Conservation (phyloP, 2,113 vertebrate species). For the Lanius ludovicianus region DNA sequence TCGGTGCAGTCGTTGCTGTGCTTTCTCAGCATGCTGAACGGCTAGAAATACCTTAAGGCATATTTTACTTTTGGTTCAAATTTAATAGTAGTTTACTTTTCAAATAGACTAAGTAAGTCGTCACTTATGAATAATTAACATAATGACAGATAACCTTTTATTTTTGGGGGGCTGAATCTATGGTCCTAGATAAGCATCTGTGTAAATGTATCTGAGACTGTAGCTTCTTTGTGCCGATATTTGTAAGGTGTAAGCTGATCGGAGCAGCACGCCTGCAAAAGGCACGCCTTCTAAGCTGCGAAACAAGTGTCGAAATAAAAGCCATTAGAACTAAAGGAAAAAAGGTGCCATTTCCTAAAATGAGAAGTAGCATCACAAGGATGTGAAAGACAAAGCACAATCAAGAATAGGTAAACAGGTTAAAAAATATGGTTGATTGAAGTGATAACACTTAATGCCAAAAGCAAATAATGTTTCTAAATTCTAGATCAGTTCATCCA, state of each 20-base stretch:
- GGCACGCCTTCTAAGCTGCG: background rate
- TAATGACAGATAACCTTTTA: background rate
- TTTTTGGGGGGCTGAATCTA: background rate
- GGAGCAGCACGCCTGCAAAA: background rate
- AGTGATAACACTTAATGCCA: background rate
- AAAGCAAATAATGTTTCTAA: background rate
- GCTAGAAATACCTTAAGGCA: background rate
- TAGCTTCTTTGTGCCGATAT: background rate
- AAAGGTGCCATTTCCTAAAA: background rate
- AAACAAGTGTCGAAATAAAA: background rate
- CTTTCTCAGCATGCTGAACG: background rate
- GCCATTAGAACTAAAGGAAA: background rate
- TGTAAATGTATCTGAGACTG: background rate
- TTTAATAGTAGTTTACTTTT: background rate
- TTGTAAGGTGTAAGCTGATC: background rate
- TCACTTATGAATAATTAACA: background rate
- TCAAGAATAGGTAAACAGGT: background rate
- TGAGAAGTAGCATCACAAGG: background rate
- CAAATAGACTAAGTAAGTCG: background rate
- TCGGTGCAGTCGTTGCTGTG: background rate
- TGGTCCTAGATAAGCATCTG: background rate
- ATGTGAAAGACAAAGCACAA: background rate
- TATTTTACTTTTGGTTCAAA: background rate
- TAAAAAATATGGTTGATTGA: background rate
- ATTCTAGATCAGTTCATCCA: background rate